Percentiles rank a stretch among this genome's conserved stretches.
These are phyloP conservation scores for Mesembrinibis cayennensis DNA, from an alignment of 2,113 vertebrate species.

Conservation along the genomic window DNA sequence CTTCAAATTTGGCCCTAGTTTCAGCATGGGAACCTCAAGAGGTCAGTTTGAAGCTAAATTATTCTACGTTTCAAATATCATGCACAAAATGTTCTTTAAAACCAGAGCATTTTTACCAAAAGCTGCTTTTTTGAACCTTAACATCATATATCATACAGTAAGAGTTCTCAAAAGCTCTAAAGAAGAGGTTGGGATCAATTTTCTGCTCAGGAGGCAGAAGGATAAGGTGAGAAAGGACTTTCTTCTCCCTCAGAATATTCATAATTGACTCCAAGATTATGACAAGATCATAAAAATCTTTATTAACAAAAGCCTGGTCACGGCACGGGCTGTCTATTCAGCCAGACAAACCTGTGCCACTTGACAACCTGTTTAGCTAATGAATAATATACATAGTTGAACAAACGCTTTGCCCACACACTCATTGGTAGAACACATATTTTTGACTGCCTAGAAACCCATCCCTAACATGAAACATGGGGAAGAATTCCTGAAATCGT, in stretches of 20 bases:
- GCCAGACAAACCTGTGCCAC: neutral
- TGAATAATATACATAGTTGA: neutral
- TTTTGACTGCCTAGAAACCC: neutral
- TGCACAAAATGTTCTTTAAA: neutral
- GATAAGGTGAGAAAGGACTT: neutral
- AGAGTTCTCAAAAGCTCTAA: neutral
- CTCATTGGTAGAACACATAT: neutral
- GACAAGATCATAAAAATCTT: neutral
- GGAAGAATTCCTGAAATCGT: neutral
- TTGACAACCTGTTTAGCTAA: neutral
- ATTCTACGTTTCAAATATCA: neutral
- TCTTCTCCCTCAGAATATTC: neutral
- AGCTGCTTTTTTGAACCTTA: neutral
- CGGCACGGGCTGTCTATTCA: neutral
- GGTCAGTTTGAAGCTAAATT: neutral
- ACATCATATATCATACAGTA: neutral
- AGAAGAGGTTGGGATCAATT: neutral
- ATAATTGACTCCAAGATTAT: neutral
- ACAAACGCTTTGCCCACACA: neutral
- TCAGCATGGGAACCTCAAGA: neutral
- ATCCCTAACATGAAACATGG: neutral
- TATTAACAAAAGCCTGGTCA: neutral
- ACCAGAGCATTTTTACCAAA: neutral
- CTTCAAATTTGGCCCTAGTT: neutral
- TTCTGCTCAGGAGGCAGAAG: neutral